A percentile compares a stretch with the other conserved stretches of the same genome.
phyloP scores from a whole-genome alignment of 2,888 invertebrate species.

The Ischnus inquisitorius region DNA sequence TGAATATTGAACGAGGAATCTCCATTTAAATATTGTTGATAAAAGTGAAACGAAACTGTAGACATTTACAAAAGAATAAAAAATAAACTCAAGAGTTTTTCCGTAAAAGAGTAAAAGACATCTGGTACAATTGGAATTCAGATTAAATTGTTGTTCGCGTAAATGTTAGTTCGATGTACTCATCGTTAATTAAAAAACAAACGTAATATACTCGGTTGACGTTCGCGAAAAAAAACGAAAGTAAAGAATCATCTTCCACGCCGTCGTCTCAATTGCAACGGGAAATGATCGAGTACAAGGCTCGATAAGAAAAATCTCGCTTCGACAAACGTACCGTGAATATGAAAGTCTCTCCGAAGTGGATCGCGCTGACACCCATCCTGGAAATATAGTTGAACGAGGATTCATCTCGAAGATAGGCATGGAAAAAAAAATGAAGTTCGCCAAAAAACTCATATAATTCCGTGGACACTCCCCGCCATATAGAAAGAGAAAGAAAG shows the following conservation, averaged over 20 bases:
- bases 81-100: neutral
- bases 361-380: too few relatives aligned
- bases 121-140: conserved; percentile 8
- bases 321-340: too few relatives aligned
- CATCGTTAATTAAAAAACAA: conserved; percentile 44
- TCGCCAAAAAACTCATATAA: too few relatives aligned
- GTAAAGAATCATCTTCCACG: too few relatives aligned
- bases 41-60: neutral
- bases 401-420: too few relatives aligned
- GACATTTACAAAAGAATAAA: neutral
- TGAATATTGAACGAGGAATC: conserved; percentile 15
- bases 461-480: too few relatives aligned
- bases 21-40: conserved; percentile 40
- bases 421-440: too few relatives aligned
- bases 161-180: conserved; percentile 45
- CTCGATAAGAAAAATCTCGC: too few relatives aligned
- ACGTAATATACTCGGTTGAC: neutral
- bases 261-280: too few relatives aligned
- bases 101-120: neutral
- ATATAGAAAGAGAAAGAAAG: neutral
- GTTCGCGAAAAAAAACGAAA: neutral
- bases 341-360: too few relatives aligned
- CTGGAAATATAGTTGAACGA: too few relatives aligned
- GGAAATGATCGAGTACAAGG: too few relatives aligned
- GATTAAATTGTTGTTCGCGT: conserved; percentile 20